Percentiles rank a stretch among this genome's conserved stretches.
These are phyloP conservation scores for Leptinotarsa lineolata DNA, from an alignment of 1,140 invertebrate species.

Conservation along the genomic window DNA sequence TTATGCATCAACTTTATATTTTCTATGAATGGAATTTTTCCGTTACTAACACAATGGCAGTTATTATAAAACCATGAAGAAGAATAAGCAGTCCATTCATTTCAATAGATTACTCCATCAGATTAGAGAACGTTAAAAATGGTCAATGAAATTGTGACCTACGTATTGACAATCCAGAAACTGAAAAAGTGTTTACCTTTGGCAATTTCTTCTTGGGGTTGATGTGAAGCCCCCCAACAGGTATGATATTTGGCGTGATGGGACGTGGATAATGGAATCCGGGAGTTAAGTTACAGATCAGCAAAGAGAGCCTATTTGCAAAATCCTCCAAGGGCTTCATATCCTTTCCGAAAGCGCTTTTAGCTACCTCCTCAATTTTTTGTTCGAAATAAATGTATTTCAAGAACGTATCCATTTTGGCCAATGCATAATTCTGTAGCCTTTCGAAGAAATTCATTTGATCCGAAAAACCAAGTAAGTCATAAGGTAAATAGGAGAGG, in stretches of 20 bases:
- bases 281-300: slow-evolving; percentile 11
- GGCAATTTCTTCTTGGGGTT: slow-evolving; percentile 48
- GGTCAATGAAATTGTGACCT: too few relatives aligned
- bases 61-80: too few relatives aligned
- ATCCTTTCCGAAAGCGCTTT: slow-evolving; percentile 33
- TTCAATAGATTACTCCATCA: too few relatives aligned
- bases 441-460: slow-evolving; percentile 59
- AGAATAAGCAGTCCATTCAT: too few relatives aligned
- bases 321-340: slow-evolving; percentile 32
- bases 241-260: slow-evolving; percentile 58
- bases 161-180: too few relatives aligned
- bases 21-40: too few relatives aligned
- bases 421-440: slow-evolving; percentile 47
- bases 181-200: slow-evolving; percentile 46
- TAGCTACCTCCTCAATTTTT: slow-evolving; percentile 24
- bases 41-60: too few relatives aligned
- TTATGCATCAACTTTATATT: too few relatives aligned
- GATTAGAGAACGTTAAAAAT: too few relatives aligned
- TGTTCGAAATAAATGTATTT: background rate
- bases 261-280: slow-evolving; percentile 31
- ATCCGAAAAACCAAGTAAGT: slow-evolving; percentile 52
- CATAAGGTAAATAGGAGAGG: slow-evolving; percentile 57
- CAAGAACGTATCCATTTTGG: background rate
- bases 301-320: slow-evolving; percentile 32
- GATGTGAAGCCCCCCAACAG: slow-evolving; percentile 65